Base-by-base conservation (phyloP, 2,113 vertebrate genomes). In the Eptatretus burgeri region DNA sequence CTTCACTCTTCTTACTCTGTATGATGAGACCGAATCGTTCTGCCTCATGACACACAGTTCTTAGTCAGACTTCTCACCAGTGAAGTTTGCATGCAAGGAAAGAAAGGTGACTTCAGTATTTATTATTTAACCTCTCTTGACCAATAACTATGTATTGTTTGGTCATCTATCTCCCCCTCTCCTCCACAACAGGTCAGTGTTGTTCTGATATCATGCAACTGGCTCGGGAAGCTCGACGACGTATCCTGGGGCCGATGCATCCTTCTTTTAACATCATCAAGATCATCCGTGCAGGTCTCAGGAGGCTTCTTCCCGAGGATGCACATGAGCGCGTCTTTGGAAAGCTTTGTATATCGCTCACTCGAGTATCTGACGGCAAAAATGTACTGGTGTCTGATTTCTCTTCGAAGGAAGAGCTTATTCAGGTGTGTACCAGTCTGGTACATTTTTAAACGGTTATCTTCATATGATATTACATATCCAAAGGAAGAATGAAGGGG, bases 331-430 rank as follows among this genome's bases (percentile, higher is more conserved):
- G 72, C 49, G 67, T 78, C 12, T 80, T 82, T 0, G 82, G 80
- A 50, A 77, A 70, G 13, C 71, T 87, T 1, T 75, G 72, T 13
- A 69, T 96, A 62, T 93, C 88, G 0, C 76, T 96, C 10, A 96
- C 89, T 62, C 76, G 83, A 19, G 85, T 94, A 50, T 79, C 79
- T 0, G 82, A 96, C 2, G 78, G 82, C 2, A 66, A 82, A 69
- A 96, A 93, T 1, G 75, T 85, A 14, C 69, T 94, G 64, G 77
- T 87, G 70, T 93, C 89, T 0, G 73, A 88, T 11, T 96, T 94
- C 63, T 72, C 67, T 64, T 82, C 84, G 62, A 93, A 85, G 69
- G 81, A 84, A 1, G 88, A 96, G 68, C 81, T 93, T 5, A 75
- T 91, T 41, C 84, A 93, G 72, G 88, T 95, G 69, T 68, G 72